Conservation (phyloP, 2,113 vertebrate genomes). For the Neolamprologus fasciatus region DNA sequence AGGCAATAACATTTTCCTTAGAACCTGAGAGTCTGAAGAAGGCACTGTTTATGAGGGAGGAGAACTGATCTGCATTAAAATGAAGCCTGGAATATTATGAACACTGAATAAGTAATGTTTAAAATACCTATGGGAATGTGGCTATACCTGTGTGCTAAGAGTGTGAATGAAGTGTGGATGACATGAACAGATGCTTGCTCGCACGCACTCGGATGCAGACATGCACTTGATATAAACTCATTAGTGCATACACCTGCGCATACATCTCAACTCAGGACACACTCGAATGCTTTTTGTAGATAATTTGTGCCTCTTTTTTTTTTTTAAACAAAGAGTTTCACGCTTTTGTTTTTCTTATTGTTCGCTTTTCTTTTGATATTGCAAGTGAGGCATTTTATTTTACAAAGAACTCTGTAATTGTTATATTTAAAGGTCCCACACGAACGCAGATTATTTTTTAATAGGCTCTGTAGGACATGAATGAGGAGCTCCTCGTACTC, state of each 20-base stretch:
- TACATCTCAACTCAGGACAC: neutral
- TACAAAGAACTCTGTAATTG: neutral
- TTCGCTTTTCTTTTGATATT: neutral
- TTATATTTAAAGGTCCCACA: neutral
- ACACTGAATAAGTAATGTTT: neutral
- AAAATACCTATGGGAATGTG: conserved; percentile 5
- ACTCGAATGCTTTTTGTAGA: neutral
- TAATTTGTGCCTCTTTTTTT: neutral
- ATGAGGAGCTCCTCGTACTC: neutral
- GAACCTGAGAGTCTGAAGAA: neutral
- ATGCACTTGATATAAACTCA: neutral
- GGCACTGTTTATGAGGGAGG: neutral
- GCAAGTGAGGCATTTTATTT: neutral
- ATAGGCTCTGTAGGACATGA: neutral
- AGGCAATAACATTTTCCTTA: neutral
- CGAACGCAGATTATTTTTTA: conserved; percentile 8
- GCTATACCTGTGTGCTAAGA: neutral
- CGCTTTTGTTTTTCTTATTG: neutral
- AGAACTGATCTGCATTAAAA: conserved; percentile 7
- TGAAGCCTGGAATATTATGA: neutral
- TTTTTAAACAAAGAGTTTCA: neutral
- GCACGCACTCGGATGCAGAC: neutral
- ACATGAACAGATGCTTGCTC: neutral
- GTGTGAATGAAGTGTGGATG: neutral
- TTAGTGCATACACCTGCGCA: neutral